Percentiles rank a stretch among this genome's conserved stretches.
These are phyloP conservation scores for Cyprichromis sp. DNA, from an alignment of 2,113 vertebrate genomes.

Conservation along the genomic window DNA sequence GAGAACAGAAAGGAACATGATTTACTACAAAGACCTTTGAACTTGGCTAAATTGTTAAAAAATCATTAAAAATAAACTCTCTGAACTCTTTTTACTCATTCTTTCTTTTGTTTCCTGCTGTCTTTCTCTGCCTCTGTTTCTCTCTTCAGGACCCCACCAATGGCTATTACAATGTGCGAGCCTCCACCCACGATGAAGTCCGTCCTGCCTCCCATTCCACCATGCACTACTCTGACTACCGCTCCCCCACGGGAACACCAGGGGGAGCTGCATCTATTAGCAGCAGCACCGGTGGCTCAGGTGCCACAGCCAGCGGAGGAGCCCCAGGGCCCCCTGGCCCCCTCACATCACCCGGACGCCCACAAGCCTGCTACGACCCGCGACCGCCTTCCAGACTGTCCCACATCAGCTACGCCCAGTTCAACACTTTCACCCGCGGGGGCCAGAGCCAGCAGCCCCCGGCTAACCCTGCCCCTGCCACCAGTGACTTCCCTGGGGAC, in stretches of 20 bases:
- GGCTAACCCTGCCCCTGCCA: constrained; percentile 46
- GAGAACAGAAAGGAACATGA: not conserved
- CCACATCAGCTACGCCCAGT: constrained; percentile 92
- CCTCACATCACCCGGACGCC: constrained; percentile 68
- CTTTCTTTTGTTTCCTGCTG: not conserved
- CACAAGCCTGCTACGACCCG: constrained; percentile 80
- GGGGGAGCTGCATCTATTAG: constrained; percentile 70
- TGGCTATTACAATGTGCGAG: constrained; percentile 92
- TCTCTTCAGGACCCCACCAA: constrained; percentile 86
- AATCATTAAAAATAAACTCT: not conserved
- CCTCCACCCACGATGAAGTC: constrained; percentile 83
- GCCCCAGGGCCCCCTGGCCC: constrained; percentile 66
- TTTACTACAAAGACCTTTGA: not conserved
- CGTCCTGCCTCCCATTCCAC: constrained; percentile 84
- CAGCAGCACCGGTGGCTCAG: constrained; percentile 62
- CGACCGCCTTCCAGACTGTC: constrained; percentile 88
- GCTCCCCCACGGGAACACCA: constrained; percentile 64
- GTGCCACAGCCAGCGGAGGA: constrained; percentile 70
- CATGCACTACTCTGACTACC: constrained; percentile 88
- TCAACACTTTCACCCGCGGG: constrained; percentile 81
- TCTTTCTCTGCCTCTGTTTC: not conserved
- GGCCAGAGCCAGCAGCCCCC: constrained; percentile 68
- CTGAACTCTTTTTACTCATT: not conserved
- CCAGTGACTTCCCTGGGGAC: constrained; percentile 70
- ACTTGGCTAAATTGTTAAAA: not conserved